Conservation (phyloP, 2,113 vertebrate species). For the Silurus meridionalis region DNA sequence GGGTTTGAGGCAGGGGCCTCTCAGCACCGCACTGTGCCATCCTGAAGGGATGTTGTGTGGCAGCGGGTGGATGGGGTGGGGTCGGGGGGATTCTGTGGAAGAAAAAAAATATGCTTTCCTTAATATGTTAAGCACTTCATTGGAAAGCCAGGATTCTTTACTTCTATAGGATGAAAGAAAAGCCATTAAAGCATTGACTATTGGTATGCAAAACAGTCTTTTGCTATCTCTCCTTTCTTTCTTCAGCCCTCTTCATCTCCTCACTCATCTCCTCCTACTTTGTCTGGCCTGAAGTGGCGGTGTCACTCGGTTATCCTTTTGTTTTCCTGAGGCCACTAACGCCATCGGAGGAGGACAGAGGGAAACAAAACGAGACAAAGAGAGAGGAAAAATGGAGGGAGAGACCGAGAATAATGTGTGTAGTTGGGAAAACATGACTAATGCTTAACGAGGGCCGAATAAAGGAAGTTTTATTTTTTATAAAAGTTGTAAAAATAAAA, state of each 20-base stretch:
- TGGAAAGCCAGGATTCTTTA: background rate
- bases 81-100: constrained; percentile 4
- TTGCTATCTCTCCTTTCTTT: constrained; percentile 20
- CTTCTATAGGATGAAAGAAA: constrained; percentile 43
- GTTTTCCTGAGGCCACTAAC: constrained; percentile 22
- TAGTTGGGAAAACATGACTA: constrained; percentile 21
- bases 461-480: background rate
- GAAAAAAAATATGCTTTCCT: background rate
- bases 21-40: background rate
- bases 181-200: constrained; percentile 39
- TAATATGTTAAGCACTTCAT: constrained; percentile 37
- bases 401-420: background rate
- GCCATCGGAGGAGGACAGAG: constrained; percentile 6
- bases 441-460: background rate
- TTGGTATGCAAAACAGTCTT: constrained; percentile 57
- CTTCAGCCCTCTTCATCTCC: constrained; percentile 31
- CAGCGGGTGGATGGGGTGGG: background rate
- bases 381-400: background rate
- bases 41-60: background rate
- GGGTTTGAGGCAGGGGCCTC: constrained; percentile 10
- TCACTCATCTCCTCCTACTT: constrained; percentile 4
- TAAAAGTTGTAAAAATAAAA: background rate
- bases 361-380: constrained; percentile 10
- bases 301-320: constrained; percentile 34
- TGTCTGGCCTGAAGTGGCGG: constrained; percentile 23